Evolutionary conservation across 2,113 vertebrate species (phyloP).

Genomic region (Poeciliopsis prolifica): DNA sequence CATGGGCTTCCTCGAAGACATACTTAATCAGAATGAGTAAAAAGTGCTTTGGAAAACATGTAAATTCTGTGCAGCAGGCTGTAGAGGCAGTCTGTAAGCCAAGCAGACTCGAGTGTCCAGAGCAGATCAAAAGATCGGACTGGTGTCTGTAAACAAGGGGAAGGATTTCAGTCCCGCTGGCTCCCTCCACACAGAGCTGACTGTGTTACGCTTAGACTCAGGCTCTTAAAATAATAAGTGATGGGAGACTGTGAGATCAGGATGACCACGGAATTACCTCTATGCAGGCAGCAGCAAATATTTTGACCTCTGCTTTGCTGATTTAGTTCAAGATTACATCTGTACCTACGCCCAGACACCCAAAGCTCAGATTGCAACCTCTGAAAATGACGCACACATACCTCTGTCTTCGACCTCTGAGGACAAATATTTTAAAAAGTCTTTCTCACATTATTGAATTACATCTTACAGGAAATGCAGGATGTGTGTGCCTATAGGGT

Average conservation of each 20-base stretch:
- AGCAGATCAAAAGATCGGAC: conserved; percentile 59
- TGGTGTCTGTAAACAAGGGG: conserved; percentile 61
- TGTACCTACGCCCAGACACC: conserved; percentile 5
- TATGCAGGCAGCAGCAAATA: conserved; percentile 14
- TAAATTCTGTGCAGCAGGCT: conserved; percentile 20
- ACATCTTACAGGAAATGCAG: conserved; percentile 69
- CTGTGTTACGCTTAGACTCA: conserved; percentile 61
- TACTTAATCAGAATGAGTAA: conserved; percentile 6
- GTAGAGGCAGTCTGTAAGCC: conserved; percentile 19
- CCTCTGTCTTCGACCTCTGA: conserved; percentile 49
- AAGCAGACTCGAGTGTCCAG: conserved; percentile 44
- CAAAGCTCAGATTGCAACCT: conserved; percentile 32
- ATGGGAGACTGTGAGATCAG: conserved; percentile 38
- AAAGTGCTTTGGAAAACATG: background rate
- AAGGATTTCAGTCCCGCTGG: conserved; percentile 49
- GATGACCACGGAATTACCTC: conserved; percentile 55
- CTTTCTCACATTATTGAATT: conserved; percentile 70
- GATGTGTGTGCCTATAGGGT: conserved; percentile 48
- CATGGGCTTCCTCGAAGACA: background rate
- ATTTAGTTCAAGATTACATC: conserved; percentile 18
- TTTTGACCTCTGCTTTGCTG: conserved; percentile 10
- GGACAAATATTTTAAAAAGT: conserved; percentile 63
- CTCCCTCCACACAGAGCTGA: conserved; percentile 47
- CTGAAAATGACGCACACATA: conserved; percentile 36
- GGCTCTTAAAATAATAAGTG: conserved; percentile 54